Evolutionary conservation across 92 coral and sea anemone genomes (phyloP).

Genomic region (Hydrozoanthus gracilis): DNA sequence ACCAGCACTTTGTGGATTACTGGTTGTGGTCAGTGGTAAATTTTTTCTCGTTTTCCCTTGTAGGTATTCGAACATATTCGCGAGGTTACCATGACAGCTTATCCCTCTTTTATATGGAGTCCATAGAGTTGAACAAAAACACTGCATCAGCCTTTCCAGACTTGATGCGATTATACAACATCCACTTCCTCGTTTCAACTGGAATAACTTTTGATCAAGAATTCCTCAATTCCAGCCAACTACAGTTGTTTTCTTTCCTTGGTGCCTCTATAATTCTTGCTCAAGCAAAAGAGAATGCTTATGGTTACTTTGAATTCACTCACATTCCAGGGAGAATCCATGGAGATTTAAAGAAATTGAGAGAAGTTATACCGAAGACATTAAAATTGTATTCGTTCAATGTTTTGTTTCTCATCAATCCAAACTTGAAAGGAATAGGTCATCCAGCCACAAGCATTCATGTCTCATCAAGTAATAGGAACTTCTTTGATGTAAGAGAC

Average conservation of each 20-base stretch:
- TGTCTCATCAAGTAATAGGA: constrained; percentile 29
- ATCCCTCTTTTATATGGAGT: constrained; percentile 74
- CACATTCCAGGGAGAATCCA: constrained; percentile 62
- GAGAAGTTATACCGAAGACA: constrained; percentile 50
- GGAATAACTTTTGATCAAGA: constrained; percentile 34
- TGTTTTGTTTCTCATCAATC: constrained; percentile 64
- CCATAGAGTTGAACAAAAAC: constrained; percentile 50
- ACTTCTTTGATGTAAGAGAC: not conserved
- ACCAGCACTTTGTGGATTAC: no score
- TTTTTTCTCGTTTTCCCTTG: not conserved
- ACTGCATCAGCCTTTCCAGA: constrained; percentile 70
- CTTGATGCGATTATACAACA: constrained; percentile 74
- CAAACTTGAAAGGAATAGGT: constrained; percentile 10
- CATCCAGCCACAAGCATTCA: constrained; percentile 36
- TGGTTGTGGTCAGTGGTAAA: no score
- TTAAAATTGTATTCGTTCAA: constrained; percentile 52
- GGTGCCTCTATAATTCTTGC: constrained; percentile 51
- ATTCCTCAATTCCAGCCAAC: constrained; percentile 63
- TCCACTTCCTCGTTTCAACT: constrained; percentile 64
- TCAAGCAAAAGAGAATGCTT: constrained; percentile 43
- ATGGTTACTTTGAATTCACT: constrained; percentile 82
- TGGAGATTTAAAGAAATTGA: constrained; percentile 78
- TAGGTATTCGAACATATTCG: constrained; percentile 76
- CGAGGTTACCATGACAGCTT: constrained; percentile 81
- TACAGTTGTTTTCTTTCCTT: constrained; percentile 44